These are phyloP conservation scores for Muscina levida DNA, from an alignment of 2,888 invertebrate genomes.

Conservation along the genomic window DNA sequence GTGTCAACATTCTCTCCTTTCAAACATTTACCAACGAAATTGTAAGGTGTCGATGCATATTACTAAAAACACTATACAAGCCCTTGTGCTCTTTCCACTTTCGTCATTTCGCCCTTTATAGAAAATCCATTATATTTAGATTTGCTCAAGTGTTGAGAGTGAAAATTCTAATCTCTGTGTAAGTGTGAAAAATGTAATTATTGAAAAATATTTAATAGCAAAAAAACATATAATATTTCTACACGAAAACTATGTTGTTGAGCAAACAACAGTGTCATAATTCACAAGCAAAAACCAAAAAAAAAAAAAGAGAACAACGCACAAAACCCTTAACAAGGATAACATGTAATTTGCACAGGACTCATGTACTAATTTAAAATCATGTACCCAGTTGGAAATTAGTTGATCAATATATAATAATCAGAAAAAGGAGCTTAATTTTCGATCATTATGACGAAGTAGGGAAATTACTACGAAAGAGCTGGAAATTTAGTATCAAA, in stretches of 20 bases:
- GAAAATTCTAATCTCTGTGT: conserved; percentile 35
- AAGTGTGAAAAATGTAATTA: conserved; percentile 56
- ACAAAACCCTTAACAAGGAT: conserved; percentile 57
- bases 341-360: conserved; percentile 44
- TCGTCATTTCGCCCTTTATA: too few relatives aligned
- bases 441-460: too few relatives aligned
- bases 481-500: too few relatives aligned
- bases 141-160: conserved; percentile 51
- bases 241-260: conserved; percentile 2
- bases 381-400: conserved; percentile 8
- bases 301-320: too few relatives aligned
- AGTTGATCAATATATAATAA: too few relatives aligned
- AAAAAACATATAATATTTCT: conserved; percentile 53
- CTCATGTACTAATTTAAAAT: neutral
- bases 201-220: conserved; percentile 65
- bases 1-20: too few relatives aligned
- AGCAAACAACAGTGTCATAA: conserved; percentile 54
- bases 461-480: too few relatives aligned
- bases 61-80: conserved; percentile 11
- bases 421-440: too few relatives aligned
- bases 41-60: conserved; percentile 1
- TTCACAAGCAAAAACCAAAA: conserved; percentile 38
- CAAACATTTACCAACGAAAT: neutral
- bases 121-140: conserved; percentile 47
- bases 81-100: neutral